phyloP scores from a whole-genome alignment of 1,140 invertebrate species.

The Octopus bimaculoides region DNA sequence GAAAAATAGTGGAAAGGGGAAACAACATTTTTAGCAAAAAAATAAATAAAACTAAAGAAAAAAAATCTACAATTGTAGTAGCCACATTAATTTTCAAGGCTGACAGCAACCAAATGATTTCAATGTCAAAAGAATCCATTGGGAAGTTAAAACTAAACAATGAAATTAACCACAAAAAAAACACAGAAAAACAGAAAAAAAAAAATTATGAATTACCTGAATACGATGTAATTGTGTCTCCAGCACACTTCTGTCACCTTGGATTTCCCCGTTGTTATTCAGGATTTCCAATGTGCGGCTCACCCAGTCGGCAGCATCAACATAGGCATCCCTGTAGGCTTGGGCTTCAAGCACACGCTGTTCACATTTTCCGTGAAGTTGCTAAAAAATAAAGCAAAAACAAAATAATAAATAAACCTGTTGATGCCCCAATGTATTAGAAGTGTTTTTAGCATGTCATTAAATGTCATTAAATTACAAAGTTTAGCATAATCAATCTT shows the following conservation, averaged over 20 bases:
- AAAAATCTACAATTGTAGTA: too few species aligned
- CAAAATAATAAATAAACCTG: not conserved
- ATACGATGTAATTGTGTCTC: constrained; percentile 87
- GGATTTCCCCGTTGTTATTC: constrained; percentile 81
- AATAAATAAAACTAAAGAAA: too few species aligned
- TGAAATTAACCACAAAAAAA: constrained; percentile 1
- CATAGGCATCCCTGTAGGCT: constrained; percentile 46
- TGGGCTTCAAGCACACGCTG: constrained; percentile 83
- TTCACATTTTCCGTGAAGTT: constrained; percentile 77
- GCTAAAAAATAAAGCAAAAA: constrained; percentile 55
- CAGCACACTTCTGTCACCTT: constrained; percentile 83
- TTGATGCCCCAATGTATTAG: not conserved
- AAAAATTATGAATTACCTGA: constrained; percentile 58
- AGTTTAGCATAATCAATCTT: too few species aligned
- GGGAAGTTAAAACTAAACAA: not conserved
- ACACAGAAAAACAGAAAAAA: too few species aligned
- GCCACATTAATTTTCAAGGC: too few species aligned
- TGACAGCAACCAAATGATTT: too few species aligned
- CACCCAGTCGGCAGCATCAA: constrained; percentile 60
- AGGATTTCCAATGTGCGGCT: constrained; percentile 80
- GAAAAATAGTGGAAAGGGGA: too few species aligned
- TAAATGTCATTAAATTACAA: not conserved
- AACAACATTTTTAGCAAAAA: too few species aligned
- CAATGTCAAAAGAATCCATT: too few species aligned
- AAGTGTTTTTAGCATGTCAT: not conserved